Percentiles rank a stretch among this genome's conserved stretches.
These are phyloP conservation scores for Cladorhizidae sp. DNA, from an alignment of 37 sponge, comb jelly and placozoan genomes.

Conservation along the genomic window DNA sequence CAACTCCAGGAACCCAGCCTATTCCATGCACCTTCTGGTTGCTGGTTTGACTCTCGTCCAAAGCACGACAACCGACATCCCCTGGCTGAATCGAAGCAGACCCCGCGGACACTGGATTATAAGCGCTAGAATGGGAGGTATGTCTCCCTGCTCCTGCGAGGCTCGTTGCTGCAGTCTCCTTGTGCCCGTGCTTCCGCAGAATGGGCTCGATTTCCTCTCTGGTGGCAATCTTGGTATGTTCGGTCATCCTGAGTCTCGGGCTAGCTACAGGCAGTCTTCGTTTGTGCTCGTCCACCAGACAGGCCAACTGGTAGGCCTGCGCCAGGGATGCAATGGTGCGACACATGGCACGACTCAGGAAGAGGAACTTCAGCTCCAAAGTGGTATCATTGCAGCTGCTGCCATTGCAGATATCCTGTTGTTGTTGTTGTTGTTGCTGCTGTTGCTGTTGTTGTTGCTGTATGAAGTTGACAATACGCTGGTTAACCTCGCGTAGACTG, in stretches of 20 bases:
- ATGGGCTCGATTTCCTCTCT: constrained; percentile 38
- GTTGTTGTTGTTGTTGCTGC: background rate
- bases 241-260: constrained; percentile 36
- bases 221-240: constrained; percentile 34
- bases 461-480: constrained; percentile 41
- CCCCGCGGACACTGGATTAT: background rate
- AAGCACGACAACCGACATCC: background rate
- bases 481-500: constrained; percentile 50
- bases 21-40: constrained; percentile 66
- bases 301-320: constrained; percentile 33
- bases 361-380: constrained; percentile 28
- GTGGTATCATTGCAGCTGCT: background rate
- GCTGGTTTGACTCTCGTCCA: constrained; percentile 53
- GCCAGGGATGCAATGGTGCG: constrained; percentile 40
- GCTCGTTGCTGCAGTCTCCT: constrained; percentile 3
- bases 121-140: background rate
- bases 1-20: constrained; percentile 76
- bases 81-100: background rate
- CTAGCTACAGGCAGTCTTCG: constrained; percentile 35
- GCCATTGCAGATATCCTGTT: no score
- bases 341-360: constrained; percentile 53
- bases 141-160: background rate
- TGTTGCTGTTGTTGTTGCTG: background rate
- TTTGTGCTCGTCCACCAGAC: constrained; percentile 20
- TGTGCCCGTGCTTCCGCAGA: constrained; percentile 17